Base-by-base conservation (phyloP, 2,888 invertebrate genomes). In the Hirtodrosophila alboralis region DNA sequence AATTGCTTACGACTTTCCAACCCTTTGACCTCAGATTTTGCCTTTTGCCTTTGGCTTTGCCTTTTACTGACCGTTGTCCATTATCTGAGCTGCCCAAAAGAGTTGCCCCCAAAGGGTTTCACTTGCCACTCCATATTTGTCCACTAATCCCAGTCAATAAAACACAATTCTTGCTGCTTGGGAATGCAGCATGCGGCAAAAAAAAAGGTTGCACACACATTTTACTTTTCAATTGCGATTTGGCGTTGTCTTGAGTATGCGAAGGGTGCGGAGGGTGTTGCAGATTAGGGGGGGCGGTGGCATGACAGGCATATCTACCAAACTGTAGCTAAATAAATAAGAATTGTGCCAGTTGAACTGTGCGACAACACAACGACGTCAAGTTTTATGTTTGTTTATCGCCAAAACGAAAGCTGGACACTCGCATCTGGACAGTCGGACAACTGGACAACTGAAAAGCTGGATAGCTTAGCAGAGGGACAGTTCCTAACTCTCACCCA, bases 321-420 rank as follows among this genome's bases (percentile, higher is more conserved):
- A 40, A 45, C 33, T 72, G 57, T 77, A 56, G 49, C 81, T 64
- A 68, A 70, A 72, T 76, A 85, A 81, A 85, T 81, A 81, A 76
- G 81, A 74, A 76, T 83, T 75, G 57, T 75, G 64, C 71, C 75
- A 75, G 64, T 68, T 85, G 86, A 84, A 74, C 70, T 85, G 85
- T 73, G 84, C 56, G 57, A 69, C 58, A 62, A 73, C 65, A 73
- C 65, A 57, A 68, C 67, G 52, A 70, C 58, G 73, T 83, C 83
- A 73, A 83, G 61, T 75, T 83, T 83, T 85, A 81, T 81, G 81
- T 75, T 85, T 83, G 81, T 85, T 83, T 83, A 83, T 83, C 81
- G 80, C 67, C 53, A 59, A 69, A 69, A 66, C 38, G 79, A 68
- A 75, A 75, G 79, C 85, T 72, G 81, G 84, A 83, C 81, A 85